A percentile compares a stretch with the other conserved stretches of the same genome.
These are phyloP conservation scores for Euplagia quadripunctaria DNA, from an alignment of 2,888 invertebrate species.

Conservation along the genomic window DNA sequence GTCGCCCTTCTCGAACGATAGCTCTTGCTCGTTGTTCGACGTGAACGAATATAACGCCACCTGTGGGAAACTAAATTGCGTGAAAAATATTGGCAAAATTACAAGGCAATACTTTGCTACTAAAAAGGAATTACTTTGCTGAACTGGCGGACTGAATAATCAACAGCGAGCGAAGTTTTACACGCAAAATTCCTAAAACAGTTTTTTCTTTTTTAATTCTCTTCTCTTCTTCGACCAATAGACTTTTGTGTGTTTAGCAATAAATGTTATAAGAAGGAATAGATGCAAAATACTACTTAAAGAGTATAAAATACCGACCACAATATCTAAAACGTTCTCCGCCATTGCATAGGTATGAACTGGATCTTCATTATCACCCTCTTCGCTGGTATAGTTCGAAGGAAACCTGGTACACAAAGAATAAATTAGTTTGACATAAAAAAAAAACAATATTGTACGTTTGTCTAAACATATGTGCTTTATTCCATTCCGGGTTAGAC, in stretches of 20 bases:
- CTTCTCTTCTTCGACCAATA: too few species aligned
- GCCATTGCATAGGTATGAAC: conserved; percentile 98
- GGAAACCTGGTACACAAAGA: conserved; percentile 94
- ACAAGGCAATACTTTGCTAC: too few species aligned
- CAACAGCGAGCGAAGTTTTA: too few species aligned
- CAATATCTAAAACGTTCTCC: conserved; percentile 97
- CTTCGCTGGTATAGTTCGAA: conserved; percentile 98
- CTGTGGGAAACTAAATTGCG: conserved; percentile 59
- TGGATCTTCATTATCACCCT: conserved; percentile 94
- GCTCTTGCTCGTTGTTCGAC: conserved; percentile 97
- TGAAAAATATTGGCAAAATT: too few species aligned
- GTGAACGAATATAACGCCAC: conserved; percentile 97
- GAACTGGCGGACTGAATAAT: too few species aligned
- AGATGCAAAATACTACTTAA: too few species aligned
- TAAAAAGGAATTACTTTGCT: too few species aligned
- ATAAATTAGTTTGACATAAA: background rate
- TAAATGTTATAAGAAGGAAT: too few species aligned
- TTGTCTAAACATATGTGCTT: background rate
- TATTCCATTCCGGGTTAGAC: background rate
- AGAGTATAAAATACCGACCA: conserved; percentile 82
- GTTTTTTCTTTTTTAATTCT: too few species aligned
- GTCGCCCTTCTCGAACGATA: conserved; percentile 99
- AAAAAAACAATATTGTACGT: background rate
- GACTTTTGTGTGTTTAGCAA: too few species aligned
- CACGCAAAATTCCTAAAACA: too few species aligned